Base-by-base conservation (phyloP, 2,113 vertebrate species). In the Heloderma charlesbogerti region DNA sequence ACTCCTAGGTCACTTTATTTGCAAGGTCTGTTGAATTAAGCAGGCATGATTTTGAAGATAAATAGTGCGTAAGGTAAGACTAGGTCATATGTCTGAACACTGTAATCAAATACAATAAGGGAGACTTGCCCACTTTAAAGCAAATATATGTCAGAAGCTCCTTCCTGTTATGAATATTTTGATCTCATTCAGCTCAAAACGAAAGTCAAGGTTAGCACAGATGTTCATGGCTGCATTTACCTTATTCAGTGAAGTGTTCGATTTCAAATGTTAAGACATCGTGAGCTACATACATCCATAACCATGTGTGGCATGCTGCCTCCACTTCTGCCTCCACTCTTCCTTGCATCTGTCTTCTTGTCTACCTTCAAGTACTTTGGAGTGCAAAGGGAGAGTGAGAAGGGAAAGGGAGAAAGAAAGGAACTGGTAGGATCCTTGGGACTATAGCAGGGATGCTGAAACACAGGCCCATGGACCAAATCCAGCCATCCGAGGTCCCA, bases 181-280 rank as follows among this genome's bases (percentile, higher is more conserved):
- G 57, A 27, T 57, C 60, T 84, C 60, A 34, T 27, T 80, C 71
- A 40, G 25, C 43, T 88, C 80, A 88, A 84, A 88, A 84, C 40
- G 6, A 57, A 84, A 84, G 54, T 25, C 72, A 85, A 89, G 67
- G 82, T 69, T 77, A 67, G 34, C 20, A n/a, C 63, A 20, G 13
- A 25, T 16, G 22, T 88, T 40, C 60, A 88, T 10, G 48, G 40
- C 40, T 20, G 22, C 22, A 29, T 86, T 22, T 74, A 25, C 37
- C 54, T 92, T 54, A 78, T 48, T 80, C 90, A 92, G 45, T 84
- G 34, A 90, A 9, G 37, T 92, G 91, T 83, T 13, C n/a, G 43
- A n/a, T 37, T 71, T 40, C 48, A 54, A 83, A 34, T 34, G 48
- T 20, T 57, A 82, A 88, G 40, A n/a, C 67, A 79, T 48, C 43